A percentile compares a stretch with the other conserved stretches of the same genome.
Evolutionary conservation across 2,113 vertebrate genomes (phyloP).

Genomic region (Leptobrachium ailaonicum): DNA sequence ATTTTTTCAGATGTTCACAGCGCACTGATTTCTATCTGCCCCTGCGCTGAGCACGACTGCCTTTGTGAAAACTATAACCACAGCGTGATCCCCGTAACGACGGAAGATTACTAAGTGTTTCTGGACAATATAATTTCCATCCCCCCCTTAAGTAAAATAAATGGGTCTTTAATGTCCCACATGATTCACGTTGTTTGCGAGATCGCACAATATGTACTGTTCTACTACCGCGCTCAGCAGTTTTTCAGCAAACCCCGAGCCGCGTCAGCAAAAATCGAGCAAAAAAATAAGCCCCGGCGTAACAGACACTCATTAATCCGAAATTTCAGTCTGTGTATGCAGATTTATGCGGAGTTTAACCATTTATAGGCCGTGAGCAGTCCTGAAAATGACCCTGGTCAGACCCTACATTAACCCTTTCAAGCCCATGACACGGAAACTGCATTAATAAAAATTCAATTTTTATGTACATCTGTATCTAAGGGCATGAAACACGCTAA

Average conservation of each 20-base stretch:
- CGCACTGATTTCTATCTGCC: no score
- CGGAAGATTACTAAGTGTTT: background rate
- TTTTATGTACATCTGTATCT: no score
- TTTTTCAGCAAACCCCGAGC: background rate
- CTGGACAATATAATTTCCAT: background rate
- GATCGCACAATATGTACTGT: background rate
- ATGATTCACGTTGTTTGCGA: background rate
- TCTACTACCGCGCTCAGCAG: background rate
- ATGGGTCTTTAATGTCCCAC: background rate
- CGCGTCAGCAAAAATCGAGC: background rate
- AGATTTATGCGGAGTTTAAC: no score
- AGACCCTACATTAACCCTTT: no score
- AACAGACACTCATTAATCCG: no score
- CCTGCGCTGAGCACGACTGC: background rate
- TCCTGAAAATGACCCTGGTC: no score
- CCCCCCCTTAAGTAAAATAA: background rate
- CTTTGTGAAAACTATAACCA: background rate
- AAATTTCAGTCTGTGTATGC: no score
- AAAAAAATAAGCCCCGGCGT: background rate
- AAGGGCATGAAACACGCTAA: no score
- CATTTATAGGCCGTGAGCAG: no score
- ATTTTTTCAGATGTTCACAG: background rate
- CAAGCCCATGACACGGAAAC: no score
- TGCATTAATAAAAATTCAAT: no score
- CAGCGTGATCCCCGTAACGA: background rate